A percentile compares a stretch with the other conserved stretches of the same genome.
Conservation (phyloP, 2,888 invertebrate species). For the Apodemia duryi region DNA sequence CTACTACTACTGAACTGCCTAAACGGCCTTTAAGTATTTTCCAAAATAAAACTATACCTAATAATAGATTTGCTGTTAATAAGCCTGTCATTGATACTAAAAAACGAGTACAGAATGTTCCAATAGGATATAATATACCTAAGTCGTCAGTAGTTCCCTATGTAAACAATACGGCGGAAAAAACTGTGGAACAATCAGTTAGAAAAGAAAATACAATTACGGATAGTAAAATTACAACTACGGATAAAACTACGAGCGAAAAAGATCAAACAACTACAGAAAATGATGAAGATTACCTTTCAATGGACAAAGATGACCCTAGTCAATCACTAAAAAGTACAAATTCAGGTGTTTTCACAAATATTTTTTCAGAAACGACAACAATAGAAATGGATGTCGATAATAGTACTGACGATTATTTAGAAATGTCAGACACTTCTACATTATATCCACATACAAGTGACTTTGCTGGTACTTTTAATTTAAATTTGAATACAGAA, state of each 20-base stretch:
- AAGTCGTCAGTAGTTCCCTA: constrained; percentile 36
- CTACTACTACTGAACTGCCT: constrained; percentile 62
- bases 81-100: constrained; percentile 52
- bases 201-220: constrained; percentile 23
- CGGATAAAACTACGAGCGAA: constrained; percentile 16
- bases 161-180: constrained; percentile 31
- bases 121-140: constrained; percentile 54
- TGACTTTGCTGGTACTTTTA: constrained; percentile 39
- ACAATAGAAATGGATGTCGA: constrained; percentile 54
- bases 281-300: constrained; percentile 55
- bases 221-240: background rate
- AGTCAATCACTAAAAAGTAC: constrained; percentile 33
- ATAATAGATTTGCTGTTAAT: constrained; percentile 51
- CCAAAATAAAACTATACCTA: constrained; percentile 55
- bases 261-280: constrained; percentile 36
- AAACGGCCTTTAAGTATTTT: constrained; percentile 39
- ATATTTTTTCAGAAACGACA: constrained; percentile 47
- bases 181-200: background rate
- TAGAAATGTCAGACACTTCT: constrained; percentile 53
- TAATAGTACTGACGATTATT: constrained; percentile 61
- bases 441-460: constrained; percentile 51
- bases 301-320: constrained; percentile 44
- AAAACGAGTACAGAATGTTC: constrained; percentile 67
- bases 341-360: constrained; percentile 41
- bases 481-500: constrained; percentile 36